phyloP scores from a whole-genome alignment of 2,797 vertebrate species.

The Uromys caudimaculatus region DNA sequence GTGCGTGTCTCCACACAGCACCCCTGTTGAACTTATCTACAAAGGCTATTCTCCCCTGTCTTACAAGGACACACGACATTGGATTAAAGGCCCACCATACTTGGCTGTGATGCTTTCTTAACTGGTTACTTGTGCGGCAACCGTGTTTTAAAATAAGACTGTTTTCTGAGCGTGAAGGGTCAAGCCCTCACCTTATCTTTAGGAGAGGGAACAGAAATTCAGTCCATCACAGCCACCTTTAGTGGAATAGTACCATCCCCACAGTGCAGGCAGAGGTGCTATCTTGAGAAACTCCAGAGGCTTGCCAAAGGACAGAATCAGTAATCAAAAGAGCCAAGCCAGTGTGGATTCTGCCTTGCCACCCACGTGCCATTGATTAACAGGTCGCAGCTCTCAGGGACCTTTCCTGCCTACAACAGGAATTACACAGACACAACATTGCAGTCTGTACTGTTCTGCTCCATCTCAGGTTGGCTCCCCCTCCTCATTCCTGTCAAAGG shows the following conservation, averaged over 20 bases:
- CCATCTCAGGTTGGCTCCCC: not conserved
- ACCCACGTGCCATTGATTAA: rapidly evolving
- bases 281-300: not conserved
- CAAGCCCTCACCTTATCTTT: not conserved
- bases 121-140: not conserved
- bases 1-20: not conserved
- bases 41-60: not conserved
- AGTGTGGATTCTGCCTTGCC: not conserved
- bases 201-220: not conserved
- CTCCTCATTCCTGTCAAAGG: not conserved
- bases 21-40: not conserved
- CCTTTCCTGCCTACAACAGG: too few relatives aligned
- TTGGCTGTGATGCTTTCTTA: not conserved
- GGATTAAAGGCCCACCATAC: not conserved
- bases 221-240: not conserved
- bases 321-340: not conserved
- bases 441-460: rapidly evolving
- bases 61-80: not conserved
- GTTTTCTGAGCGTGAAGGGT: not conserved
- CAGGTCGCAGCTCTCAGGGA: not conserved
- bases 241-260: not conserved
- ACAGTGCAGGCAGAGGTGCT: not conserved
- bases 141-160: not conserved
- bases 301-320: not conserved
- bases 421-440: rapidly evolving